These are phyloP conservation scores for Gambelia wislizenii DNA, from an alignment of 2,797 vertebrate genomes.

Conservation along the genomic window DNA sequence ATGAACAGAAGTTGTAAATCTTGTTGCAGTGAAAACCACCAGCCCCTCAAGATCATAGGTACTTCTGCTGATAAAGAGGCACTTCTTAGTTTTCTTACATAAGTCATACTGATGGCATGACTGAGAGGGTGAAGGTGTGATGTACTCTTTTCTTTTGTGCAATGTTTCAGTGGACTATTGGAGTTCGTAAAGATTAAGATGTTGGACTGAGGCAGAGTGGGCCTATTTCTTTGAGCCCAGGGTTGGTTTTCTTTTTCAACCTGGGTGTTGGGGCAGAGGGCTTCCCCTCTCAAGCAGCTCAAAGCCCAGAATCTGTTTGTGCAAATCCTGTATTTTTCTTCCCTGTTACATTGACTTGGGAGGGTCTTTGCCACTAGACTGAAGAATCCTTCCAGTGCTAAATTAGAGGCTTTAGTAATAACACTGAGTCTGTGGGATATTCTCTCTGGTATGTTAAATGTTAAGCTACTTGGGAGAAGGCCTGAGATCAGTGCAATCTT, in stretches of 20 bases:
- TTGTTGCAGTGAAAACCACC: not conserved
- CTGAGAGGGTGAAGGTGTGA: not conserved
- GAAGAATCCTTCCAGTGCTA: not conserved
- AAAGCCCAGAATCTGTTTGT: not conserved
- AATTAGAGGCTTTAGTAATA: not conserved
- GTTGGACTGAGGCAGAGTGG: not conserved
- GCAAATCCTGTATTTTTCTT: not conserved
- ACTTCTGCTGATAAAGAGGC: not conserved
- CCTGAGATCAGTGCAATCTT: not conserved
- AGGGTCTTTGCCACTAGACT: not conserved
- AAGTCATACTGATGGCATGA: too few species aligned
- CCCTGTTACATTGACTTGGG: not conserved
- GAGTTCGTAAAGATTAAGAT: not conserved
- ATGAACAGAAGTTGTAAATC: not conserved
- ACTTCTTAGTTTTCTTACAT: not conserved
- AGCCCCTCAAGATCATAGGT: not conserved
- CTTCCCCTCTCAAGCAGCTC: not conserved
- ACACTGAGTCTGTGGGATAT: not conserved
- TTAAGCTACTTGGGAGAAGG: not conserved
- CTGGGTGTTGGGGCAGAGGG: not conserved
- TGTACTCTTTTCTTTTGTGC: not conserved
- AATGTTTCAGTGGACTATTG: not conserved
- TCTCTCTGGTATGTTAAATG: not conserved
- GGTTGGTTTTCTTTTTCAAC: not conserved
- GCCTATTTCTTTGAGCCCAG: not conserved